Percentiles rank a stretch among this genome's conserved stretches.
These are phyloP conservation scores for Eulemur macaco DNA, from an alignment of 2,113 vertebrate genomes.

Conservation along the genomic window DNA sequence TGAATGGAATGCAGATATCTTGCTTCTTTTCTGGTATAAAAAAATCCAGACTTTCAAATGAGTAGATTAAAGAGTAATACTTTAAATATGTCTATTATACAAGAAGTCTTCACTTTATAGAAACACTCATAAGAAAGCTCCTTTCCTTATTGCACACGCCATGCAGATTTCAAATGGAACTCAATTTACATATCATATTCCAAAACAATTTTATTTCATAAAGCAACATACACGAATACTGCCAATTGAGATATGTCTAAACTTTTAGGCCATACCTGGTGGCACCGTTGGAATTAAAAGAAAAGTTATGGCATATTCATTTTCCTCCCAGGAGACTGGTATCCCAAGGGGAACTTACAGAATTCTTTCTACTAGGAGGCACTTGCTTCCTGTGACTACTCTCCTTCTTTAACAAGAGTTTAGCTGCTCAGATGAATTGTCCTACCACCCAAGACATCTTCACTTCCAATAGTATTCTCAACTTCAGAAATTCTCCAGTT, in stretches of 20 bases:
- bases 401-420: not conserved
- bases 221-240: not conserved
- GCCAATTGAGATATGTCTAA: not conserved
- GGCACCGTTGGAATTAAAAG: not conserved
- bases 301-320: not conserved
- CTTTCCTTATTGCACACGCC: not conserved
- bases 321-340: not conserved
- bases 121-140: not conserved
- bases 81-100: not conserved
- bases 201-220: not conserved
- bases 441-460: not conserved
- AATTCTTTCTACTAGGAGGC: not conserved
- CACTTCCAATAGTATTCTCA: not conserved
- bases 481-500: not conserved
- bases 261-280: not conserved
- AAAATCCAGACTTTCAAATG: conserved; percentile 32
- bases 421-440: not conserved
- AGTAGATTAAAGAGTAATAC: conserved; percentile 3
- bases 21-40: conserved; percentile 22
- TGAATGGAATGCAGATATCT: conserved; percentile 1
- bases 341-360: not conserved
- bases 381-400: not conserved
- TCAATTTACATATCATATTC: conserved; percentile 38
- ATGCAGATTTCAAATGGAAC: not conserved
- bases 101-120: not conserved